phyloP scores from a whole-genome alignment of 2,888 invertebrate species.

The Nemotelus nigrinus region DNA sequence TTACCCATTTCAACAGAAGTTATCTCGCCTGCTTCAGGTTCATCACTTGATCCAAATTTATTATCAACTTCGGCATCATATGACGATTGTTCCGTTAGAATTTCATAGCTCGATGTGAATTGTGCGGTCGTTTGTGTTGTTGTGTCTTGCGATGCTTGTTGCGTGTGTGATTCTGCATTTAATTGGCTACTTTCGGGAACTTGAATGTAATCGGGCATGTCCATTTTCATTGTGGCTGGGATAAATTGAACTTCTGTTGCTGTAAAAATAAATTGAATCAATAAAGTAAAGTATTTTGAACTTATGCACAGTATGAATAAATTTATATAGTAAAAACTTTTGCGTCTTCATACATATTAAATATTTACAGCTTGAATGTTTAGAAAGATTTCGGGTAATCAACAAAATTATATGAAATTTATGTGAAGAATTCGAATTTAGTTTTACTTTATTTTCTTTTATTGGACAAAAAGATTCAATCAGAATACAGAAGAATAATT shows the following conservation, averaged over 20 bases:
- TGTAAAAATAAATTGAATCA: conserved; percentile 48
- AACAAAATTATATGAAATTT: no score
- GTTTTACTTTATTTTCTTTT: no score
- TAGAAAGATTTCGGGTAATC: no score
- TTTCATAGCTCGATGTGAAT: conserved; percentile 64
- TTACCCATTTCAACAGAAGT: conserved; percentile 62
- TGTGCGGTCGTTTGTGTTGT: conserved; percentile 60
- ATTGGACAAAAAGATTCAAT: no score
- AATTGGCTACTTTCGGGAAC: conserved; percentile 60
- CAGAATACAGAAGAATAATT: no score
- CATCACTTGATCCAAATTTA: conserved; percentile 59
- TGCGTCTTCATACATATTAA: no score
- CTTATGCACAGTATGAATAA: no score
- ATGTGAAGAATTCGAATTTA: no score
- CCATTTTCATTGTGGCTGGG: conserved; percentile 67
- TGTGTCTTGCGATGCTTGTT: conserved; percentile 61
- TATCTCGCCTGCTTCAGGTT: conserved; percentile 60
- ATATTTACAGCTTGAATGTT: no score
- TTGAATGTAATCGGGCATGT: conserved; percentile 70
- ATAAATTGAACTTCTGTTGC: conserved; percentile 65
- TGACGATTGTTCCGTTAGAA: conserved; percentile 55
- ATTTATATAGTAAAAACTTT: no score
- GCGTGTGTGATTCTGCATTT: conserved; percentile 56
- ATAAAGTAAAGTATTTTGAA: not conserved
- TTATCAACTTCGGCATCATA: conserved; percentile 63